Conservation (phyloP, 1,140 invertebrate species). For the Dendroctonus valens region DNA sequence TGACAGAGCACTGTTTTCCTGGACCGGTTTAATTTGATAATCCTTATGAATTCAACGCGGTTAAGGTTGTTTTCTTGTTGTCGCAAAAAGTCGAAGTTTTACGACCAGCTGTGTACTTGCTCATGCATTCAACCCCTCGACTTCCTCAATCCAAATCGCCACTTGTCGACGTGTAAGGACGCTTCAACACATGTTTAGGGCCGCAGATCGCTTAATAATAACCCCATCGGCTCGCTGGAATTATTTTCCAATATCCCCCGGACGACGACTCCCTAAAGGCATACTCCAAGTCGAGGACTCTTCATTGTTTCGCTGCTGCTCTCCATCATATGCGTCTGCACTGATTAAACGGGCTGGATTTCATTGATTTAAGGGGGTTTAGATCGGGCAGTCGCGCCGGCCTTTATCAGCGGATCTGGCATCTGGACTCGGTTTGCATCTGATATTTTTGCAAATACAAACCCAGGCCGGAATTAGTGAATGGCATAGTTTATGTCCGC, state of each 20-base stretch:
- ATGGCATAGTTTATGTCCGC: too few relatives aligned
- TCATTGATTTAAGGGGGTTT: too few relatives aligned
- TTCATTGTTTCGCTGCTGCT: not conserved
- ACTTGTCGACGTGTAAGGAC: constrained; percentile 37
- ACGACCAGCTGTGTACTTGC: too few relatives aligned
- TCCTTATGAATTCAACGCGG: constrained; percentile 16
- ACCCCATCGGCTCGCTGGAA: constrained; percentile 29
- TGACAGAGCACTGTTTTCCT: constrained; percentile 19
- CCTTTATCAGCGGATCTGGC: too few relatives aligned
- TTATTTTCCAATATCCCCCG: constrained; percentile 37
- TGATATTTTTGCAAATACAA: too few relatives aligned
- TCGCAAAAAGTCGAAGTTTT: too few relatives aligned
- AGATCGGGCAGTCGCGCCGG: too few relatives aligned
- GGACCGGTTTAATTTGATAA: constrained; percentile 22
- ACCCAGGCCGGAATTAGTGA: too few relatives aligned
- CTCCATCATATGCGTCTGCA: too few relatives aligned
- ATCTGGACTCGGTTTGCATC: too few relatives aligned
- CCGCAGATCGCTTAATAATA: constrained; percentile 42
- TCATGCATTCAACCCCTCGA: too few relatives aligned
- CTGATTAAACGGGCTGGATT: too few relatives aligned
- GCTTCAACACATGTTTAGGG: constrained; percentile 41
- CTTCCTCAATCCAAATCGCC: constrained; percentile 19
- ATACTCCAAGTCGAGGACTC: constrained; percentile 10
- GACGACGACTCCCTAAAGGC: constrained; percentile 10
- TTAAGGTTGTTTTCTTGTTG: constrained; percentile 7